phyloP scores from a whole-genome alignment of 2,888 invertebrate genomes.

The Rutpela maculata region DNA sequence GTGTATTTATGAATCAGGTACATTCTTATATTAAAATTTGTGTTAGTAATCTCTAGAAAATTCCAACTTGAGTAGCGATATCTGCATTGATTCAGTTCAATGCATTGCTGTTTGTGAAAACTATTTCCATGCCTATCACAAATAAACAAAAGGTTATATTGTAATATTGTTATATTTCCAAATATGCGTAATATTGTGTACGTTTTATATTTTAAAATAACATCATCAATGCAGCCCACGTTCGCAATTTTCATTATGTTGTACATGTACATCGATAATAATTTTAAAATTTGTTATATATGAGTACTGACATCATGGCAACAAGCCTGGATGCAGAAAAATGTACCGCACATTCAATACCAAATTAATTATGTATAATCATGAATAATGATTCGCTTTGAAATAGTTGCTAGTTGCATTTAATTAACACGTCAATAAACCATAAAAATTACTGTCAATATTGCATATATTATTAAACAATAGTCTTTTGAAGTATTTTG shows the following conservation, averaged over 20 bases:
- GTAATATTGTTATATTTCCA: no score
- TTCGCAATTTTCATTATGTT: background rate
- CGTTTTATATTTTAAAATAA: no score
- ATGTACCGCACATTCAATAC: background rate
- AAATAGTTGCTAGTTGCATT: background rate
- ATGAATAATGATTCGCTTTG: background rate
- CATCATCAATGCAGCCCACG: no score
- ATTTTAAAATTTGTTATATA: background rate
- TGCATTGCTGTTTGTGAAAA: no score
- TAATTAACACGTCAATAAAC: background rate
- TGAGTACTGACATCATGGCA: background rate
- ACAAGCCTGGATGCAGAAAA: background rate
- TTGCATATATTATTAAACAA: slow-evolving; percentile 8
- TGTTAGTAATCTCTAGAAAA: no score
- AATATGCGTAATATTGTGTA: no score
- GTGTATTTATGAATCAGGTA: no score
- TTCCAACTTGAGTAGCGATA: no score
- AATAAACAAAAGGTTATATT: no score
- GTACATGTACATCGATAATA: background rate
- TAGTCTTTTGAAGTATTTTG: background rate
- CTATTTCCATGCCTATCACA: no score
- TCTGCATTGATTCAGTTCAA: no score
- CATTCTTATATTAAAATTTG: no score
- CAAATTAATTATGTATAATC: background rate
- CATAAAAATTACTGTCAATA: background rate